Percentiles rank a stretch among this genome's conserved stretches.
Evolutionary conservation across 1,140 invertebrate species (phyloP).

Genomic region (Lordiphosa clarofinis): DNA sequence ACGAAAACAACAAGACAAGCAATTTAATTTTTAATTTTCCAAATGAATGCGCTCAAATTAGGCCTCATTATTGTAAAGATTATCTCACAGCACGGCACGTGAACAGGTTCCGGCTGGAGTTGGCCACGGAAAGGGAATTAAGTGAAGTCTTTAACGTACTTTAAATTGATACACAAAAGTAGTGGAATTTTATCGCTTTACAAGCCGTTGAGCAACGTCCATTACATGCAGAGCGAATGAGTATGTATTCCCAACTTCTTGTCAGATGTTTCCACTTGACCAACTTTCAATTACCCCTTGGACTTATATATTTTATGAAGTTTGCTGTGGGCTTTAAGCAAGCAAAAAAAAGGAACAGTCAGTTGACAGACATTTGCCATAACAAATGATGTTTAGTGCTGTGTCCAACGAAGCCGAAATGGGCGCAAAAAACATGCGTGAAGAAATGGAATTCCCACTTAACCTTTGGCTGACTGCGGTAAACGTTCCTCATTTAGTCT

Average conservation of each 20-base stretch:
- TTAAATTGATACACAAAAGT: conserved; percentile 12
- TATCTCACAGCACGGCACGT: conserved; percentile 39
- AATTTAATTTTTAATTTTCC: conserved; percentile 79
- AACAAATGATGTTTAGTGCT: conserved; percentile 58
- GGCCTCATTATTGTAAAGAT: conserved; percentile 63
- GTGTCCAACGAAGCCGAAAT: conserved; percentile 74
- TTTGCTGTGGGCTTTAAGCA: conserved; percentile 8
- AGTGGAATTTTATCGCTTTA: conserved; percentile 69
- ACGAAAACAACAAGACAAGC: conserved; percentile 57
- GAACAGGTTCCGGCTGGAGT: conserved; percentile 20
- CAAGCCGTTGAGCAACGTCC: conserved; percentile 42
- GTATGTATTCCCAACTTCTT: neutral
- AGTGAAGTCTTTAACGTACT: conserved; percentile 27
- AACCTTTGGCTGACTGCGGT: conserved; percentile 31
- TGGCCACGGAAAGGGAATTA: conserved; percentile 13
- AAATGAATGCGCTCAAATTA: conserved; percentile 74
- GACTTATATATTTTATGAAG: neutral
- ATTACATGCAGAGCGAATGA: conserved; percentile 5
- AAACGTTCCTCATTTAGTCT: conserved; percentile 69
- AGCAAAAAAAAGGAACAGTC: conserved; percentile 7
- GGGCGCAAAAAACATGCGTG: conserved; percentile 59
- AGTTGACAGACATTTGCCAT: conserved; percentile 47
- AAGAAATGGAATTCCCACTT: conserved; percentile 42
- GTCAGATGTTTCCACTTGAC: conserved; percentile 59
- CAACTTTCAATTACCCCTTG: conserved; percentile 72